Conservation (phyloP, 1,140 invertebrate genomes). For the Liolophura sinensis region DNA sequence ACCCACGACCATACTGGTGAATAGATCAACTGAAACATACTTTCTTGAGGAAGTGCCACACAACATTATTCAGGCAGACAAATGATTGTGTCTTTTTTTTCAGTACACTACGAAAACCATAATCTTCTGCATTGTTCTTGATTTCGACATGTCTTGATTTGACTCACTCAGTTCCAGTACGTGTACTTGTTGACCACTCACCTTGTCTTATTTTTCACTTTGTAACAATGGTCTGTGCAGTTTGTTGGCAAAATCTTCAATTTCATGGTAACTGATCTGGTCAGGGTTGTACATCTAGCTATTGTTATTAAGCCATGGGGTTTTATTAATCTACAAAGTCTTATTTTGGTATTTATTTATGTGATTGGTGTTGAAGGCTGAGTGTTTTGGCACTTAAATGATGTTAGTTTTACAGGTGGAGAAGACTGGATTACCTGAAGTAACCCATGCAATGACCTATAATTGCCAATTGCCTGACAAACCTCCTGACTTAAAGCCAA, state of each 20-base stretch:
- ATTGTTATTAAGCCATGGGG: not conserved
- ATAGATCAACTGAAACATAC: too few species aligned
- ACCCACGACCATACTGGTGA: too few species aligned
- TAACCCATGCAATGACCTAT: too few species aligned
- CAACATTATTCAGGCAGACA: too few species aligned
- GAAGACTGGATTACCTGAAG: too few species aligned
- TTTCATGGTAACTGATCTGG: not conserved
- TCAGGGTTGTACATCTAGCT: not conserved
- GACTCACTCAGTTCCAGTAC: not conserved
- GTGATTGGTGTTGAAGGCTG: too few species aligned
- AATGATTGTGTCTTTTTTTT: too few species aligned
- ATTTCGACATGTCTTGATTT: not conserved
- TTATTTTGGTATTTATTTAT: not conserved
- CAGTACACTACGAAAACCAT: not conserved
- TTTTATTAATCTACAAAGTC: conserved; percentile 5
- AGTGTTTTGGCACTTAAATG: too few species aligned
- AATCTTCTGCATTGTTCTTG: not conserved
- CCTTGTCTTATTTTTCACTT: not conserved
- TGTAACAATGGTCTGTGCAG: not conserved
- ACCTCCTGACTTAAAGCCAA: too few species aligned
- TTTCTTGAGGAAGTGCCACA: too few species aligned
- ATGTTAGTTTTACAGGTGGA: too few species aligned
- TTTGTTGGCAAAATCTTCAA: not conserved
- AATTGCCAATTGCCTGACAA: too few species aligned
- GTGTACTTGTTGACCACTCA: not conserved